phyloP scores from a whole-genome alignment of 2,797 vertebrate species.

The Lycodopsis pacificus region DNA sequence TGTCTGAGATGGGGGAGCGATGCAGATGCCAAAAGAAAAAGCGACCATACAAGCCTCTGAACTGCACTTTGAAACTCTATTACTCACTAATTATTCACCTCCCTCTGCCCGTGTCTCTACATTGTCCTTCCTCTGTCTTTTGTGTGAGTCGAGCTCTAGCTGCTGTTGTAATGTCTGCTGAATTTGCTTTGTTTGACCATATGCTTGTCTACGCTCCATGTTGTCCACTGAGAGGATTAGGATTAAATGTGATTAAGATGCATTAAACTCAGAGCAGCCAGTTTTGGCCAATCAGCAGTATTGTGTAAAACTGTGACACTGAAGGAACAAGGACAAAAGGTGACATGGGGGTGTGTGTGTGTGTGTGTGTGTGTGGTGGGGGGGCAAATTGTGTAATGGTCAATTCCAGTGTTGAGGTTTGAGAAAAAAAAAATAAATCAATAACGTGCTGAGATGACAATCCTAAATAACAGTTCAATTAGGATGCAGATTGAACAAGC shows the following conservation, averaged over 20 bases:
- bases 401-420: slow-evolving; percentile 63
- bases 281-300: slow-evolving; percentile 70
- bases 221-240: slow-evolving; percentile 81
- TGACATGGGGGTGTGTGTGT: slow-evolving; percentile 21
- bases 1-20: not conserved
- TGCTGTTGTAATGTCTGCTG: slow-evolving; percentile 53
- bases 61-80: not conserved
- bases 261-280: slow-evolving; percentile 75
- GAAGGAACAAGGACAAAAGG: slow-evolving; percentile 64
- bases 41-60: not conserved
- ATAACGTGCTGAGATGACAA: slow-evolving; percentile 72
- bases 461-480: slow-evolving; percentile 76
- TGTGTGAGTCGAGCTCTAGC: slow-evolving; percentile 23
- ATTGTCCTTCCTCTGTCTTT: slow-evolving; percentile 21
- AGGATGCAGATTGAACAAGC: slow-evolving; percentile 66
- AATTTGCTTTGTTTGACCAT: slow-evolving; percentile 78
- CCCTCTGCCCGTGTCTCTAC: slow-evolving; percentile 9
- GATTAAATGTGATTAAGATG: slow-evolving; percentile 84
- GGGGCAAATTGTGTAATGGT: slow-evolving; percentile 52
- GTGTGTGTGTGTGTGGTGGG: not conserved
- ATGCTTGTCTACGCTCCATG: slow-evolving; percentile 73
- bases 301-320: slow-evolving; percentile 60
- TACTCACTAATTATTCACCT: slow-evolving; percentile 14
- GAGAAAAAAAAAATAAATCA: slow-evolving; percentile 60
- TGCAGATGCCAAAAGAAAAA: not conserved